Percentiles rank a stretch among this genome's conserved stretches.
phyloP scores from a whole-genome alignment of 2,113 vertebrate genomes.

The Silurus glanis region DNA sequence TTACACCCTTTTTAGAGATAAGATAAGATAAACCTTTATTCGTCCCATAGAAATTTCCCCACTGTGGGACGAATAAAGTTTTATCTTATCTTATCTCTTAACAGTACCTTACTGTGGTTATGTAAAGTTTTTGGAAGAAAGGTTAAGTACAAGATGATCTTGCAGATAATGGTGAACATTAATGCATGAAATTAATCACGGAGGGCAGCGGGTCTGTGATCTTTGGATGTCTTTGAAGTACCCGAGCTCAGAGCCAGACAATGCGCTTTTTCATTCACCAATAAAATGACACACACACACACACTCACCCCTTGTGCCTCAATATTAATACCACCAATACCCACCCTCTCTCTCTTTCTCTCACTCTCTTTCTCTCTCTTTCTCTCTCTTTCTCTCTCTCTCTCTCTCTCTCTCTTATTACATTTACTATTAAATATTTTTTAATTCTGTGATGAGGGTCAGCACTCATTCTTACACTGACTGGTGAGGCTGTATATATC shows the following conservation, averaged over 20 bases:
- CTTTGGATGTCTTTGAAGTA: conserved; percentile 81
- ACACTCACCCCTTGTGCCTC: conserved; percentile 7
- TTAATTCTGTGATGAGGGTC: conserved; percentile 81
- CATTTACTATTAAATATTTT: conserved; percentile 76
- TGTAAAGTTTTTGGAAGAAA: conserved; percentile 73
- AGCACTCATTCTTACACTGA: conserved; percentile 67
- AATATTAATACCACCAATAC: background rate
- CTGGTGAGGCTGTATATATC: conserved; percentile 81
- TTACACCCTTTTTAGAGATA: too few species aligned
- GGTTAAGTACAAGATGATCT: conserved; percentile 79
- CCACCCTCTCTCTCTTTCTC: conserved; percentile 63
- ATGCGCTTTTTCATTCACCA: conserved; percentile 77
- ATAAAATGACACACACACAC: conserved; percentile 69
- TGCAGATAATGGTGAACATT: conserved; percentile 77
- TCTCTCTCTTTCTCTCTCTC: conserved; percentile 56
- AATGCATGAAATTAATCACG: conserved; percentile 89
- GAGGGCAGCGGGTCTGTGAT: conserved; percentile 79
- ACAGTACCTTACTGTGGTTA: conserved; percentile 9
- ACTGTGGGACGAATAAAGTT: too few species aligned
- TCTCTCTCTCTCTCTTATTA: conserved; percentile 62
- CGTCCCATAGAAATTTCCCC: too few species aligned
- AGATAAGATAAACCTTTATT: too few species aligned
- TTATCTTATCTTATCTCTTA: too few species aligned
- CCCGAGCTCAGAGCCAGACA: conserved; percentile 75
- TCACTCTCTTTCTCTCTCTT: conserved; percentile 60